Evolutionary conservation across 2,113 vertebrate genomes (phyloP).

Genomic region (Zootoca vivipara): DNA sequence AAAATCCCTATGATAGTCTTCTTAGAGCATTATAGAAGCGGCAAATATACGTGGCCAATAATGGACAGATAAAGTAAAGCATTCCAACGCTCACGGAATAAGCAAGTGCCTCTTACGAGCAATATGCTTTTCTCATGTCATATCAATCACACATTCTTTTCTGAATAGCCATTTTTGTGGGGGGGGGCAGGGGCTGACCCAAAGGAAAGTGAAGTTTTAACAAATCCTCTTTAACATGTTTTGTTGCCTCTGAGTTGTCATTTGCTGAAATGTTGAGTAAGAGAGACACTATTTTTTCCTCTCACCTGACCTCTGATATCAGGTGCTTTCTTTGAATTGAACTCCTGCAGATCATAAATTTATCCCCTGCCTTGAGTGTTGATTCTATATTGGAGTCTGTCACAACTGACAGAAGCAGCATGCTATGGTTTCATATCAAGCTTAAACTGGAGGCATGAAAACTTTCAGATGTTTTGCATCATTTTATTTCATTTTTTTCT

Average conservation of each 20-base stretch:
- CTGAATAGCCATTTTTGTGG: not conserved
- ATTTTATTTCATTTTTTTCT: too few relatives aligned
- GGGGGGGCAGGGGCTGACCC: too few relatives aligned
- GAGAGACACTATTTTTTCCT: not conserved
- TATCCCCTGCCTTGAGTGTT: not conserved
- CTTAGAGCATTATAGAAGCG: not conserved
- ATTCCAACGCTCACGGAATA: not conserved
- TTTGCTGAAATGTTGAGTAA: not conserved
- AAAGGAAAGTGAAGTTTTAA: slow-evolving; percentile 6
- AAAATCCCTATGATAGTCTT: not conserved
- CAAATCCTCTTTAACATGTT: not conserved
- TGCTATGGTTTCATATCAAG: slow-evolving; percentile 25
- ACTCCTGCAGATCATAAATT: slow-evolving; percentile 2
- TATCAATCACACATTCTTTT: not conserved
- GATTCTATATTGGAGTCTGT: not conserved
- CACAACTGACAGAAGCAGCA: not conserved
- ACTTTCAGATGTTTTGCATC: not conserved
- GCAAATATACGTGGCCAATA: not conserved
- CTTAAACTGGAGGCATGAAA: slow-evolving; percentile 45
- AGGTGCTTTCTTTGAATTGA: slow-evolving; percentile 32
- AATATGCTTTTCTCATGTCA: not conserved
- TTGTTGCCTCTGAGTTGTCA: slow-evolving; percentile 18
- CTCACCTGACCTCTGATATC: not conserved
- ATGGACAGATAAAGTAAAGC: not conserved
- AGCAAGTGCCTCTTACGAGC: not conserved